Conservation (phyloP, 2,888 invertebrate species). For the Trypoxylon attenuatum region DNA sequence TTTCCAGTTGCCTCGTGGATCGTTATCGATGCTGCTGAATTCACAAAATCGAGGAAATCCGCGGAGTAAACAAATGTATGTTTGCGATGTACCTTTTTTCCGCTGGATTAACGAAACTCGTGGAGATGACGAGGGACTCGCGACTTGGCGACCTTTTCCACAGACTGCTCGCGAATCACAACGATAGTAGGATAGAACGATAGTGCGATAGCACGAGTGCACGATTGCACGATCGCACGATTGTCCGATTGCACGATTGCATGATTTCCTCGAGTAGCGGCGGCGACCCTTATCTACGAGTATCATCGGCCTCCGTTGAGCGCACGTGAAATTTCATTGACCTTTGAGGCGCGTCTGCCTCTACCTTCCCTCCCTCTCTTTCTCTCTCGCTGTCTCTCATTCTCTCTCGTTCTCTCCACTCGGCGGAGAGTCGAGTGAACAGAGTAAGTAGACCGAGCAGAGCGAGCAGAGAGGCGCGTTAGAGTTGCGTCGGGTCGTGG, state of each 20-base stretch:
- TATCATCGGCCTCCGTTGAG: background rate
- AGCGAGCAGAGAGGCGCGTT: background rate
- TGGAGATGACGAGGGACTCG: background rate
- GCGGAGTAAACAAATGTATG: too few relatives aligned
- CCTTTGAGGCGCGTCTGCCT: background rate
- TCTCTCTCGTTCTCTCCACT: too few relatives aligned
- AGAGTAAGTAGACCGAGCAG: too few relatives aligned
- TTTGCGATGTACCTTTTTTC: background rate
- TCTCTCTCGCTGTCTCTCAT: too few relatives aligned
- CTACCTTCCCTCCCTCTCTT: background rate
- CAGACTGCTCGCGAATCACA: background rate
- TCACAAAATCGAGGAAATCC: too few relatives aligned
- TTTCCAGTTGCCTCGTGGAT: background rate
- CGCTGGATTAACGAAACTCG: background rate
- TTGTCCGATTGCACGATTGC: too few relatives aligned
- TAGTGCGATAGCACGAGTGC: too few relatives aligned
- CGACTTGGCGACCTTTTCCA: background rate
- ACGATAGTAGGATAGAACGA: background rate
- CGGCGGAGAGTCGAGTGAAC: too few relatives aligned
- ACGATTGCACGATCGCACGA: too few relatives aligned
- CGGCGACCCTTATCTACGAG: background rate
- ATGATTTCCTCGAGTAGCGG: too few relatives aligned
- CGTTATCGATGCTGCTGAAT: too few relatives aligned
- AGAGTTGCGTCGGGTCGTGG: background rate
- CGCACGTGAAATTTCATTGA: background rate